Percentiles rank a stretch among this genome's conserved stretches.
Evolutionary conservation across 2,888 invertebrate species (phyloP).

Genomic region (Arenicola marina): DNA sequence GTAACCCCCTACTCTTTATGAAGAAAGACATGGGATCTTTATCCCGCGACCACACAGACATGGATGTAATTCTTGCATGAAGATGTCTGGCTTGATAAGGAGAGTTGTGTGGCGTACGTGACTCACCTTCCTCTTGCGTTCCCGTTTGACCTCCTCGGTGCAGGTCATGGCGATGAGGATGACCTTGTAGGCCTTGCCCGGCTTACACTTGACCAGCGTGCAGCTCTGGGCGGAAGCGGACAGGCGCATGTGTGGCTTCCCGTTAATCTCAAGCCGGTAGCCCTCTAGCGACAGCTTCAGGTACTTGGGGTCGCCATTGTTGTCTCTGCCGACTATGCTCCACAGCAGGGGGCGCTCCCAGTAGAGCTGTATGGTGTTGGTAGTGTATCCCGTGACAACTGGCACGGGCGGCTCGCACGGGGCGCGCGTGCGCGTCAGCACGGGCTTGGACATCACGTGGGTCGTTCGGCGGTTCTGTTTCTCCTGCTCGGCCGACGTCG

Average conservation of each 20-base stretch:
- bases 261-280: conserved; percentile 39
- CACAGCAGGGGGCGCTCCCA: conserved; percentile 60
- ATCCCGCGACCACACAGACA: no score
- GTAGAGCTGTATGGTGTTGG: conserved; percentile 52
- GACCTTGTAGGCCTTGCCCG: conserved; percentile 56
- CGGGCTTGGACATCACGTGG: conserved; percentile 54
- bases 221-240: conserved; percentile 56
- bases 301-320: conserved; percentile 50
- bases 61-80: no score
- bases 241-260: conserved; percentile 55
- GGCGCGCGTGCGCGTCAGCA: conserved; percentile 55
- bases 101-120: no score
- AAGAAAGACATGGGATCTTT: no score
- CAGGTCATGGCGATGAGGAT: conserved; percentile 58
- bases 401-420: conserved; percentile 56
- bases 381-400: conserved; percentile 51
- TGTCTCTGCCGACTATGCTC: conserved; percentile 49
- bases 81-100: no score
- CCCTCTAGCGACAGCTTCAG: conserved; percentile 48
- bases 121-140: conserved; percentile 38
- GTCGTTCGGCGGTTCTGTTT: conserved; percentile 52
- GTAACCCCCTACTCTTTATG: no score
- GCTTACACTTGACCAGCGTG: conserved; percentile 59
- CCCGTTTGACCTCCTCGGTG: conserved; percentile 53
- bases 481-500: conserved; percentile 44